Percentiles rank a stretch among this genome's conserved stretches.
phyloP scores from a whole-genome alignment of 2,888 invertebrate genomes.

The Eremobia ochroleuca region DNA sequence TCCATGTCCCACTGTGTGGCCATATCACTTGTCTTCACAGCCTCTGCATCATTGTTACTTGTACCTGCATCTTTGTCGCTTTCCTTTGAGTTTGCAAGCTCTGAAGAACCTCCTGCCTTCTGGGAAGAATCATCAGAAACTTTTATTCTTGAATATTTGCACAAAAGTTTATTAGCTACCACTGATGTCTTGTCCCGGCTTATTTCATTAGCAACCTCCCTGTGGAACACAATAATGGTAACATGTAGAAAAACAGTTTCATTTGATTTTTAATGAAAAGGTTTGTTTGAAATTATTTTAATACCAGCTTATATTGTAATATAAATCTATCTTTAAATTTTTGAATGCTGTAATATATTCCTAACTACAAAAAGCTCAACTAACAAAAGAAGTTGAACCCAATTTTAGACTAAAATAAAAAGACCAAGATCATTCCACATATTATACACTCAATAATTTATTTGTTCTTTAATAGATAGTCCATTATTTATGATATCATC shows the following conservation, averaged over 20 bases:
- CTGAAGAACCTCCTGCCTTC: slow-evolving; percentile 46
- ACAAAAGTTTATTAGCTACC: slow-evolving; percentile 72
- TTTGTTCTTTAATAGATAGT: not conserved
- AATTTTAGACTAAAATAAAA: not conserved
- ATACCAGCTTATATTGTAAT: not conserved
- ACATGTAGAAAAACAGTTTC: not conserved
- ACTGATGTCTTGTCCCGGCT: slow-evolving; percentile 83
- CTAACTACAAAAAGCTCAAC: not conserved
- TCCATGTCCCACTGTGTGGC: slow-evolving; percentile 85
- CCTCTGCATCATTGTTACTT: slow-evolving; percentile 54
- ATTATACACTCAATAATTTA: not conserved
- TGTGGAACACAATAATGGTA: slow-evolving; percentile 66
- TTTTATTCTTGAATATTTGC: slow-evolving; percentile 68
- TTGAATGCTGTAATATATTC: not conserved
- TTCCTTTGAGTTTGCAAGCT: slow-evolving; percentile 57
- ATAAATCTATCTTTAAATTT: not conserved
- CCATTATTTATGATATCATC: slow-evolving; percentile 5
- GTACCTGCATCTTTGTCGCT: slow-evolving; percentile 58
- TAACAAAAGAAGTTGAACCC: not conserved
- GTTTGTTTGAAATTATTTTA: not conserved
- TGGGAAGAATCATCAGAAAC: slow-evolving; percentile 56
- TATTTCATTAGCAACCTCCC: slow-evolving; percentile 85
- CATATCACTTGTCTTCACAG: slow-evolving; percentile 78
- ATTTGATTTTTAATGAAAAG: not conserved
- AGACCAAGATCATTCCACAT: not conserved